Evolutionary conservation across 2,797 vertebrate genomes (phyloP).

Genomic region (Rhinella marina): DNA sequence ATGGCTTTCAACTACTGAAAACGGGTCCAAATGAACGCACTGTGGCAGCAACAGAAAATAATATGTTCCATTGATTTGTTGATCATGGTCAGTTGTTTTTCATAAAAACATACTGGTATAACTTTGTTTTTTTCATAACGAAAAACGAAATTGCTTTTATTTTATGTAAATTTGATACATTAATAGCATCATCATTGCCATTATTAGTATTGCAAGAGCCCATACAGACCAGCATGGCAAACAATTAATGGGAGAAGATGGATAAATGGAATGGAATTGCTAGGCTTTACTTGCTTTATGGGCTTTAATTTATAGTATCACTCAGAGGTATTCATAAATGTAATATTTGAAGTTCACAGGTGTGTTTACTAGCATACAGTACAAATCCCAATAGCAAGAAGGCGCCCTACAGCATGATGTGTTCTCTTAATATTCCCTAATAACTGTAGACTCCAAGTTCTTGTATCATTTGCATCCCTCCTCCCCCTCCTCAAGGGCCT

Average conservation of each 20-base stretch:
- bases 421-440: slow-evolving; percentile 35
- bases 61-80: too few relatives aligned
- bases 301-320: slow-evolving; percentile 39
- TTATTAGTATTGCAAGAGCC: slow-evolving; percentile 10
- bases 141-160: neutral
- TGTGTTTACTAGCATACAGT: slow-evolving; percentile 3
- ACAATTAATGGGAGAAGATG: slow-evolving; percentile 7
- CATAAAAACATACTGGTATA: neutral
- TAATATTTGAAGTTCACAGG: slow-evolving; percentile 22
- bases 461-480: slow-evolving; percentile 25
- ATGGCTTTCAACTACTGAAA: neutral
- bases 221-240: neutral
- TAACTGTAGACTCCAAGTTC: slow-evolving; percentile 15
- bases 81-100: neutral
- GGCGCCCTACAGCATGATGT: neutral
- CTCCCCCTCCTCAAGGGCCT: slow-evolving; percentile 34
- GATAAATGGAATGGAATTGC: slow-evolving; percentile 6
- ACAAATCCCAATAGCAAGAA: slow-evolving; percentile 7
- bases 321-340: slow-evolving; percentile 32
- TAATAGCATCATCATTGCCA: neutral
- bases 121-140: neutral
- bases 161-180: neutral
- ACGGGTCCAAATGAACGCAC: neutral
- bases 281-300: slow-evolving; percentile 26
- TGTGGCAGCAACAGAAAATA: neutral